phyloP scores from a whole-genome alignment of 2,797 vertebrate species.

The Synanceia verrucosa region DNA sequence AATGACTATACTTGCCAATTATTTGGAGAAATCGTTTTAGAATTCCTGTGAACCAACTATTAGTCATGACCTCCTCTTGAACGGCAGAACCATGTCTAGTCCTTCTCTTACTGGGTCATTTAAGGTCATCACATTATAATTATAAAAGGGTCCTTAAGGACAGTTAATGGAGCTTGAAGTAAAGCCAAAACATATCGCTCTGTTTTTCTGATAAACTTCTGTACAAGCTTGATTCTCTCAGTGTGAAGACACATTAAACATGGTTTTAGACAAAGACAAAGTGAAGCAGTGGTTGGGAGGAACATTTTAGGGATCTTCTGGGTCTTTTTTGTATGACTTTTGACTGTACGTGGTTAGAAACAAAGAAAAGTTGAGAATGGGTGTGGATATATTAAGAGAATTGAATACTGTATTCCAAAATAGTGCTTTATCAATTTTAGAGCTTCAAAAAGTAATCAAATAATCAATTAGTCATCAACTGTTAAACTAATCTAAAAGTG shows the following conservation, averaged over 20 bases:
- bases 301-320: too few relatives aligned
- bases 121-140: background rate
- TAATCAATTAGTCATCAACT: too few relatives aligned
- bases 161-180: background rate
- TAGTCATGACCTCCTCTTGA: background rate
- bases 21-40: background rate
- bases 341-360: background rate
- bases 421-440: too few relatives aligned
- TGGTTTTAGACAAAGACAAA: background rate
- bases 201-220: background rate
- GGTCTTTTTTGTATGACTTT: background rate
- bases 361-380: background rate
- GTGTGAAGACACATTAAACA: background rate
- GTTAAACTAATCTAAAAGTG: too few relatives aligned
- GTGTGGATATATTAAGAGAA: background rate
- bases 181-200: background rate
- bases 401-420: too few relatives aligned
- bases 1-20: slow-evolving; percentile 9
- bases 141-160: background rate
- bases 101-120: background rate
- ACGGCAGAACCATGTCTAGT: background rate
- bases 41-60: background rate
- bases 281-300: background rate
- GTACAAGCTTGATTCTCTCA: background rate
- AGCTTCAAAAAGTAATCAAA: too few relatives aligned